Evolutionary conservation across 2,113 vertebrate species (phyloP).

Genomic region (Pygoscelis adeliae): DNA sequence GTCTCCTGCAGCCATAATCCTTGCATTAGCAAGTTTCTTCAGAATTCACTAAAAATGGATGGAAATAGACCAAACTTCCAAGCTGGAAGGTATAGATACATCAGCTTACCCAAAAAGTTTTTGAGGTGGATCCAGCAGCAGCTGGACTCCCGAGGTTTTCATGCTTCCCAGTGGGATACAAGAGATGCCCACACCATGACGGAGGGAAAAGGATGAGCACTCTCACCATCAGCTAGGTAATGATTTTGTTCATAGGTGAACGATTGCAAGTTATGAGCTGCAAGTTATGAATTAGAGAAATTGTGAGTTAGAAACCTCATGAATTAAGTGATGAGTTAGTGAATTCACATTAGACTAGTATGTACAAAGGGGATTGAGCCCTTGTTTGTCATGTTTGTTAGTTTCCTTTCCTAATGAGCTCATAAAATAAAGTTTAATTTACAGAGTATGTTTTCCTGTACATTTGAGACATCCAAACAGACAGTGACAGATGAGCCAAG

Average conservation of each 20-base stretch:
- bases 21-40: not conserved
- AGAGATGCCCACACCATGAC: fast-evolving
- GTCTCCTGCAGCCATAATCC: not conserved
- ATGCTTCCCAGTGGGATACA: not conserved
- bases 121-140: not conserved
- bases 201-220: too few species aligned
- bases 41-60: not conserved
- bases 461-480: not conserved
- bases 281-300: not conserved
- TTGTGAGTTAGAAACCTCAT: not conserved
- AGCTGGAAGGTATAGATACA: not conserved
- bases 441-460: not conserved
- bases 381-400: not conserved
- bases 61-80: not conserved
- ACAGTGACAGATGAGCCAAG: not conserved
- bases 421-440: not conserved
- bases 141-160: not conserved
- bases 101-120: not conserved
- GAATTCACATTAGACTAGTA: not conserved
- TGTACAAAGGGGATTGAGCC: not conserved
- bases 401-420: not conserved
- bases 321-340: not conserved
- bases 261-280: not conserved
- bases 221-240: not conserved
- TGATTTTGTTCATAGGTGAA: not conserved